Conservation (phyloP, 2,797 vertebrate species). For the Amblyopsis hoosieri region DNA sequence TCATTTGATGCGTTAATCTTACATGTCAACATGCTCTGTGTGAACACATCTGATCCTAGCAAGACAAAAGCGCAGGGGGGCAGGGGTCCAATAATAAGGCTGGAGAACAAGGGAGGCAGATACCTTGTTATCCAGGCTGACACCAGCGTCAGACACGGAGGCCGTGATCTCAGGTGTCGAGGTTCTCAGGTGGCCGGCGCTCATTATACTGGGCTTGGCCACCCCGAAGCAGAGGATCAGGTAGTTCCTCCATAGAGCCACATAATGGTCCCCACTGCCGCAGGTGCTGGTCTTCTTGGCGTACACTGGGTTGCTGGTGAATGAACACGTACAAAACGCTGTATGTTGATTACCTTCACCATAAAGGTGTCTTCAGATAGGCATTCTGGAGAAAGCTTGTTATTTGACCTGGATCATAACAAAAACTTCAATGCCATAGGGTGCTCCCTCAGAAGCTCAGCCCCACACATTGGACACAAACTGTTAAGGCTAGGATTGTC, state of each 20-base stretch:
- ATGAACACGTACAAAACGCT: not conserved
- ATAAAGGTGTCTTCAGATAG: not conserved
- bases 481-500: no score
- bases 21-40: slow-evolving; percentile 50
- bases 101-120: slow-evolving; percentile 21
- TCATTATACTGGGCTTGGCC: slow-evolving; percentile 97
- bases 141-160: slow-evolving; percentile 86
- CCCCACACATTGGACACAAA: no score
- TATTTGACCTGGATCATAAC: no score
- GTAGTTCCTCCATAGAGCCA: slow-evolving; percentile 97
- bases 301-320: slow-evolving; percentile 89
- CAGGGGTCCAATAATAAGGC: slow-evolving; percentile 33
- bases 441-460: no score
- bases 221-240: slow-evolving; percentile 97
- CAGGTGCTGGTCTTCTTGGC: slow-evolving; percentile 95
- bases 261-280: slow-evolving; percentile 85
- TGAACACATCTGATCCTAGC: slow-evolving; percentile 56
- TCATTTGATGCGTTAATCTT: slow-evolving; percentile 47
- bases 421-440: no score
- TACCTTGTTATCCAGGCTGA: slow-evolving; percentile 92
- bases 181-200: slow-evolving; percentile 91
- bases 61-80: slow-evolving; percentile 42
- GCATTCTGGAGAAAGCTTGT: no score
- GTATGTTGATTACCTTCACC: slow-evolving; percentile 6
- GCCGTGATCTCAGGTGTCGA: slow-evolving; percentile 94